Evolutionary conservation across 2,888 invertebrate genomes (phyloP), one percentile per base, ranked within the genome.

Genomic region (Phrixothrix hirtus): DNA sequence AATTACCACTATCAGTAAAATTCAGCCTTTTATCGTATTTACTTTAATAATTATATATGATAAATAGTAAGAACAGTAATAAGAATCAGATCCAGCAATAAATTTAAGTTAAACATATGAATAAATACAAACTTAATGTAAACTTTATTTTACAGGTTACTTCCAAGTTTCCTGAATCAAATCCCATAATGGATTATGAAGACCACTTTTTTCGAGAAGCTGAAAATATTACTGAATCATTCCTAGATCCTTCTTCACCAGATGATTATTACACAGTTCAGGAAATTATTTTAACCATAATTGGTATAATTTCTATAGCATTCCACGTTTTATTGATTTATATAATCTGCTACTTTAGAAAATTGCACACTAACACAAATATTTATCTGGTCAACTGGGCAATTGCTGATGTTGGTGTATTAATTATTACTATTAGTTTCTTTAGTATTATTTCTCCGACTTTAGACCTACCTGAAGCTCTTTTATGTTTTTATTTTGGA

Each of bases 111-210:
- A n/a, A n/a, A n/a, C n/a, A n/a, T n/a, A n/a, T n/a, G n/a, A n/a
- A n/a, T n/a, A n/a, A n/a, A n/a, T n/a, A n/a, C n/a, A n/a, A n/a
- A n/a, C n/a, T n/a, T n/a, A n/a, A n/a, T n/a, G n/a, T n/a, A n/a
- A n/a, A n/a, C n/a, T n/a, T n/a, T n/a, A n/a, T n/a, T n/a, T n/a
- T n/a, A n/a, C n/a, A n/a, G n/a, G n/a, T n/a, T n/a, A n/a, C n/a
- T n/a, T n/a, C n/a, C n/a, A n/a, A n/a, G n/a, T n/a, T n/a, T n/a
- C n/a, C n/a, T n/a, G n/a, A n/a, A n/a, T n/a, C n/a, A n/a, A n/a
- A n/a, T n/a, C n/a, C n/a, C n/a, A n/a, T n/a, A 11, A 53, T 53
- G 53, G 53, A 53, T 26, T 48, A 42, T 38, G 53, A 53, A 6
- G 53, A 53, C 14, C 32, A 43, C 37, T 25, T 48, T 29, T 53